Conservation (phyloP, 2,888 invertebrate species). For the Thecocarcelia acutangulata region DNA sequence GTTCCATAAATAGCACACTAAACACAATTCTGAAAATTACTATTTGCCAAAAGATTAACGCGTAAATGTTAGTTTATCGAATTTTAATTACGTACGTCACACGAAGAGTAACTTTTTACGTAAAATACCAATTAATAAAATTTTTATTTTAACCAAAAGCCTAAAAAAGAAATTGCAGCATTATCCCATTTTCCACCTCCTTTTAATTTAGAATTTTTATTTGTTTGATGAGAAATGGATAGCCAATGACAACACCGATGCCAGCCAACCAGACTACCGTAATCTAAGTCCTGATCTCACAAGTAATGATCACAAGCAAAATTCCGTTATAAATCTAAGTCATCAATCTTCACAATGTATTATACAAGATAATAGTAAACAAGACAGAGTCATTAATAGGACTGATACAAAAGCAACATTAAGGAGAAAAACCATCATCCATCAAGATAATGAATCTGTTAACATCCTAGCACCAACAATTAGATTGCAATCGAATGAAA, state of each 20-base stretch:
- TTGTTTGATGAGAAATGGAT: conserved; percentile 77
- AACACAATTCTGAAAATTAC: too few relatives aligned
- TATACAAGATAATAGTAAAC: not conserved
- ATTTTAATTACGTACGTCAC: too few relatives aligned
- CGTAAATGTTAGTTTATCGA: too few relatives aligned
- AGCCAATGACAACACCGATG: conserved; percentile 68
- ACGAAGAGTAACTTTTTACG: too few relatives aligned
- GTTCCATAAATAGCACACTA: too few relatives aligned
- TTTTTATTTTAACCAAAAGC: too few relatives aligned
- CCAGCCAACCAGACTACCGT: not conserved
- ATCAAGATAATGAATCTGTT: too few relatives aligned
- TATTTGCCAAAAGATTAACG: too few relatives aligned
- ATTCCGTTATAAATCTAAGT: not conserved
- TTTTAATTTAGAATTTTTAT: conserved; percentile 76
- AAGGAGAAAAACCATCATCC: too few relatives aligned
- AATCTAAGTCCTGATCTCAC: conserved; percentile 17
- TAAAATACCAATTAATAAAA: too few relatives aligned
- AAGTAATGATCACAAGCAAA: conserved; percentile 20
- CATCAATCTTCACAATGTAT: not conserved
- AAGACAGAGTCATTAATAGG: too few relatives aligned
- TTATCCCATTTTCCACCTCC: conserved; percentile 75
- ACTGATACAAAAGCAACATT: too few relatives aligned
- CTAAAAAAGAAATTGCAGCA: conserved; percentile 20
- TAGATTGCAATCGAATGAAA: conserved; percentile 7
- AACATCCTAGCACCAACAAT: not conserved